Percentiles rank a stretch among this genome's conserved stretches.
These are phyloP conservation scores for Charaxes varanes DNA, from an alignment of 1,140 invertebrate genomes.

Conservation along the genomic window DNA sequence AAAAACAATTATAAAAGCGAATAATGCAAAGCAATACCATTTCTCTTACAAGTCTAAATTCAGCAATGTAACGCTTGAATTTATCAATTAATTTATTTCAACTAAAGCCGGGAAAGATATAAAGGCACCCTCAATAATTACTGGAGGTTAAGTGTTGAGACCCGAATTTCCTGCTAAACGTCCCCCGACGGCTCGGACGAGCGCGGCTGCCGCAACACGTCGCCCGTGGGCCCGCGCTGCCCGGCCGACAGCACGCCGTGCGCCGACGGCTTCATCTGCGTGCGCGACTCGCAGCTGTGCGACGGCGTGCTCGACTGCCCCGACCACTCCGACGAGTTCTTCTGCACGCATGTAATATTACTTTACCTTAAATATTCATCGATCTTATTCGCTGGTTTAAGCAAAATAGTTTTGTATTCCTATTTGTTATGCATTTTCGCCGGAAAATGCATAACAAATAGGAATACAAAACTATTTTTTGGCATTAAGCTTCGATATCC, in stretches of 20 bases:
- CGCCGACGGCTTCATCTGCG: conserved; percentile 37
- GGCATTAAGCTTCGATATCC: no score
- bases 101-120: conserved; percentile 35
- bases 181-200: conserved; percentile 82
- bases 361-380: no score
- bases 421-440: no score
- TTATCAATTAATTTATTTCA: no score
- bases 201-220: conserved; percentile 81
- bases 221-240: conserved; percentile 58
- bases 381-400: no score
- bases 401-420: no score
- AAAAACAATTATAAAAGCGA: no score
- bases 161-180: conserved; percentile 60
- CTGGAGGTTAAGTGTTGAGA: conserved; percentile 55
- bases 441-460: no score
- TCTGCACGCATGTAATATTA: conserved; percentile 11
- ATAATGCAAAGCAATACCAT: no score
- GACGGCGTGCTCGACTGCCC: conserved; percentile 81
- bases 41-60: conserved; percentile 2
- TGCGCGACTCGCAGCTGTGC: conserved; percentile 68
- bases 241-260: conserved; percentile 46
- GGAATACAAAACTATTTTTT: no score
- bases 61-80: background rate
- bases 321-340: conserved; percentile 82
- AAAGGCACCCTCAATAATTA: conserved; percentile 57